These are phyloP conservation scores for Kryptolebias marmoratus DNA, from an alignment of 2,113 vertebrate genomes.

Conservation along the genomic window DNA sequence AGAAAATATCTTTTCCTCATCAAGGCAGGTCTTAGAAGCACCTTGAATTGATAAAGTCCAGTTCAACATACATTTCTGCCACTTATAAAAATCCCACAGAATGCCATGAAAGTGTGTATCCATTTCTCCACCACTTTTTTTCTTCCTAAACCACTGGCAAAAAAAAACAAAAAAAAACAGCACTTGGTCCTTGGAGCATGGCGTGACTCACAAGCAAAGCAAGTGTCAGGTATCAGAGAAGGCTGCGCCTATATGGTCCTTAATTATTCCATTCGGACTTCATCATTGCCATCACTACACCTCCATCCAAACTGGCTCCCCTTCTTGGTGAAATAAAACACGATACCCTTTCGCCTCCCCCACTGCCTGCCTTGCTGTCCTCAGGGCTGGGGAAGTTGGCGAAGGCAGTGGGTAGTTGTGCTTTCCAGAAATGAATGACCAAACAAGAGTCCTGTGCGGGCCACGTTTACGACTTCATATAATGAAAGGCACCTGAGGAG, in stretches of 20 bases:
- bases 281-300: conserved; percentile 36
- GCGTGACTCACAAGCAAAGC: conserved; percentile 57
- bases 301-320: conserved; percentile 31
- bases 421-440: conserved; percentile 58
- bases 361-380: conserved; percentile 37
- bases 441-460: conserved; percentile 83
- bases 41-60: conserved; percentile 28
- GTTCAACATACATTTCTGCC: conserved; percentile 53
- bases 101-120: conserved; percentile 58
- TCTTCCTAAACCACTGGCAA: conserved; percentile 39
- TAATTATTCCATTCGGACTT: conserved; percentile 61
- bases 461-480: conserved; percentile 91
- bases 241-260: conserved; percentile 75
- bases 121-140: conserved; percentile 6
- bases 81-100: conserved; percentile 57
- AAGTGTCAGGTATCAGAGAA: conserved; percentile 17
- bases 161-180: conserved; percentile 24
- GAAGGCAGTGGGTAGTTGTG: conserved; percentile 36
- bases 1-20: conserved; percentile 6
- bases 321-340: conserved; percentile 37
- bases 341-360: conserved; percentile 21
- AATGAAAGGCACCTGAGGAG: conserved; percentile 99
- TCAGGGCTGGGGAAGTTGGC: conserved; percentile 29
- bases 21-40: conserved; percentile 21
- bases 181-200: conserved; percentile 57